Conservation (phyloP, 1,140 invertebrate species). For the Asbolus verrucosus region DNA sequence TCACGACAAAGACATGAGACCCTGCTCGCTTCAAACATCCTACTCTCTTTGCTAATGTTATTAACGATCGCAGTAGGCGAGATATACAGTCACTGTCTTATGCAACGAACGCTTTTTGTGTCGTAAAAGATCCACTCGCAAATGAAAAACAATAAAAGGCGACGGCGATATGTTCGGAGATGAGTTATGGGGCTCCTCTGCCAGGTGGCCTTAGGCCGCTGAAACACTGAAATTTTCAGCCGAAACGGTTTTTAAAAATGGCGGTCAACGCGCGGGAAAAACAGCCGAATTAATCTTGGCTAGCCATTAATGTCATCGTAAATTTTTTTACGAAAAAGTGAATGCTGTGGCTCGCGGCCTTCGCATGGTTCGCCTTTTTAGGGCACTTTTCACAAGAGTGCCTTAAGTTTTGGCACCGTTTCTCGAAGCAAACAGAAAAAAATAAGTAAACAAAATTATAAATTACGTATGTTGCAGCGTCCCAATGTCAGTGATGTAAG, state of each 20-base stretch:
- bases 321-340: slow-evolving; percentile 22
- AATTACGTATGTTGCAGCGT: too few relatives aligned
- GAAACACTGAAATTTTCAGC: neutral
- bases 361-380: slow-evolving; percentile 25
- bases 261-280: too few relatives aligned
- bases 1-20: slow-evolving; percentile 49
- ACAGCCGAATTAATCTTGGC: slow-evolving; percentile 22
- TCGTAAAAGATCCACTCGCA: slow-evolving; percentile 26
- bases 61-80: slow-evolving; percentile 52
- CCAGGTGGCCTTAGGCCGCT: neutral
- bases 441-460: too few relatives aligned
- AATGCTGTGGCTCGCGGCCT: slow-evolving; percentile 10
- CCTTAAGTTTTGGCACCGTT: too few relatives aligned
- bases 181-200: neutral
- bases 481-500: too few relatives aligned
- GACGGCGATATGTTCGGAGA: neutral
- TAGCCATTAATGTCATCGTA: slow-evolving; percentile 23
- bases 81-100: slow-evolving; percentile 46
- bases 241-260: slow-evolving; percentile 12
- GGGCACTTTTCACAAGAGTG: slow-evolving; percentile 7
- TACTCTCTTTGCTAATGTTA: slow-evolving; percentile 52
- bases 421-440: too few relatives aligned
- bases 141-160: neutral
- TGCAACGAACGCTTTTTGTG: slow-evolving; percentile 47
- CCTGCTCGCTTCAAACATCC: slow-evolving; percentile 45